Evolutionary conservation across 1,140 invertebrate species (phyloP), one percentile per base, ranked within the genome.

Genomic region (Drosophila quadrilineata): DNA sequence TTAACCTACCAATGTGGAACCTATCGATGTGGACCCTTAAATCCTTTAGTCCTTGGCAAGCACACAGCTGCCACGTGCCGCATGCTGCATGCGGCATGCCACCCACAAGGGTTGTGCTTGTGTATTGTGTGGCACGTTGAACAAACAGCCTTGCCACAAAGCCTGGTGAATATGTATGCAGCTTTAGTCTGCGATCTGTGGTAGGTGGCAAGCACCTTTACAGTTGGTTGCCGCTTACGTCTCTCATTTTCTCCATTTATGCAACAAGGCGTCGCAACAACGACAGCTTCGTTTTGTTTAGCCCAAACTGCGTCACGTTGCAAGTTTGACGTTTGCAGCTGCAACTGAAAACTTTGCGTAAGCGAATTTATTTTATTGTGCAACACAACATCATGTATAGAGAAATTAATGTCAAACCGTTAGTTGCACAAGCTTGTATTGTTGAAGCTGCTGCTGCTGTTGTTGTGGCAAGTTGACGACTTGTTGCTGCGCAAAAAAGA

Each of bases 281-380:
- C 53, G 36, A 52, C 46, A 43, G 70, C 49, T 75, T 71, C 70
- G 52, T 71, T 79, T 74, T 79, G 56, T 79, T 79, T 66, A n/a
- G 76, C 71, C 66, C 66, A 63, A 82, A 73, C 76, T 84, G 77
- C 76, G 77, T 82, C 76, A 82, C 76, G 77, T 82, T 82, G 76
- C 77, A 82, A 62, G 50, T 69, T 64, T 53, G 60, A 64, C 53
- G 65, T 46, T 40, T 59, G 53, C 65, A 21, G 35, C 35, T 48
- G 57, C 19, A 22, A 43, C 75, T 41, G 71, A 73, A 73, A 77
- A n/a, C n/a, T 82, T 82, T 82, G 76, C 77, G 76, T 84, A 82
- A 82, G 80, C 77, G 59, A 84, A 75, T 65, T 82, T 53, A 63
- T 58, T 75, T 68, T 67, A 53, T 60, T 67, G 64, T 62, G 64